Evolutionary conservation across 2,797 vertebrate genomes (phyloP).

Genomic region (Pristis pectinata): DNA sequence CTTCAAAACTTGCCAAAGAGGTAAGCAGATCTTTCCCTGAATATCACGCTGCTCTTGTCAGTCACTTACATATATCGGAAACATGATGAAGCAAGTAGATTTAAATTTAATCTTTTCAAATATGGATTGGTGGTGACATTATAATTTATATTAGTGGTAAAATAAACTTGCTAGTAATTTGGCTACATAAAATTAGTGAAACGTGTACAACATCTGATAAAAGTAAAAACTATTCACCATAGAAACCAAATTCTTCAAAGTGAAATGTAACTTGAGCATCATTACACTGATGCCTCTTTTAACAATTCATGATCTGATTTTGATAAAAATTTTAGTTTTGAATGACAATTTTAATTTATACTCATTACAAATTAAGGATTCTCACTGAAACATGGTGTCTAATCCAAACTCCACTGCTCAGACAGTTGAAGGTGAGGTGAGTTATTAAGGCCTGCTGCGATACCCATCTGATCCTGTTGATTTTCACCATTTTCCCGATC

Average conservation of each 20-base stretch:
- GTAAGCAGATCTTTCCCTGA: slow-evolving; percentile 50
- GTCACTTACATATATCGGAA: neutral
- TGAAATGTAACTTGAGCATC: too few species aligned
- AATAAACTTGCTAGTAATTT: neutral
- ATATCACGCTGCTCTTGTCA: neutral
- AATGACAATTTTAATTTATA: neutral
- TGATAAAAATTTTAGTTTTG: neutral
- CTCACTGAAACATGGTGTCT: neutral
- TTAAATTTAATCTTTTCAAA: neutral
- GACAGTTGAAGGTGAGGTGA: too few species aligned
- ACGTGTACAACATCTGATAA: neutral
- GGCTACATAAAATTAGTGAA: neutral
- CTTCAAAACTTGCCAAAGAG: slow-evolving; percentile 86
- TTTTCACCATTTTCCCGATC: neutral
- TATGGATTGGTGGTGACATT: neutral
- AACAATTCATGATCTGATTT: neutral
- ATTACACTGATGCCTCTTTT: neutral
- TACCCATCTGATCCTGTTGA: neutral
- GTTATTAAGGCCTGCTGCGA: neutral
- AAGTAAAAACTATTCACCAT: neutral
- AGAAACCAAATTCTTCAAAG: neutral
- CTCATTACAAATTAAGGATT: neutral
- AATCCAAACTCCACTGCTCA: neutral
- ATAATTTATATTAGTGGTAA: neutral
- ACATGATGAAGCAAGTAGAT: neutral